Conservation (phyloP, 2,888 invertebrate genomes). For the Eutolmus rufibarbis region DNA sequence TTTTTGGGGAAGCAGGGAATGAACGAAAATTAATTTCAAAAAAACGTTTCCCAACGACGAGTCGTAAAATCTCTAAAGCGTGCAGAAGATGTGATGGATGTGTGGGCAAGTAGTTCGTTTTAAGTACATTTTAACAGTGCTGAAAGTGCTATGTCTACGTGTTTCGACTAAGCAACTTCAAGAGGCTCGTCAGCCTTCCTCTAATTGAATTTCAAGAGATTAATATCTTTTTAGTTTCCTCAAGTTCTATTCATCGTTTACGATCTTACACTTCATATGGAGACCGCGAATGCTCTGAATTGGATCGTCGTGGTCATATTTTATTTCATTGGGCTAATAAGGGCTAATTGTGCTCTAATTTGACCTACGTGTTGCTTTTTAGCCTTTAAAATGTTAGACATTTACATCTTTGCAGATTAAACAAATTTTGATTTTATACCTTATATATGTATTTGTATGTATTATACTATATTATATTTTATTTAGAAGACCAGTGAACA, state of each 20-base stretch:
- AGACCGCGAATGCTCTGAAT: background rate
- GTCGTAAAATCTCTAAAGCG: background rate
- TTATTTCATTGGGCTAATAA: background rate
- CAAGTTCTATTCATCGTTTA: background rate
- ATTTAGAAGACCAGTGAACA: too few relatives aligned
- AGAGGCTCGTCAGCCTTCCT: background rate
- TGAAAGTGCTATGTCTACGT: background rate
- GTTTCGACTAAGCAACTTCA: background rate
- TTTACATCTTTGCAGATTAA: background rate
- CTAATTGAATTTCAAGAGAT: background rate
- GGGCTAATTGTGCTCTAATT: background rate
- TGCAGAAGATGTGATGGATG: background rate
- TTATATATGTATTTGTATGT: too few relatives aligned
- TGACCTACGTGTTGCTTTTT: background rate
- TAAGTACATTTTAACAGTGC: background rate
- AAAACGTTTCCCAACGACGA: background rate
- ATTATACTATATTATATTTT: too few relatives aligned
- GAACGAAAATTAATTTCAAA: background rate
- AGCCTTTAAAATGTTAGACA: background rate
- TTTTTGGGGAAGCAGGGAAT: background rate
- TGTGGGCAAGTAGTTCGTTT: background rate
- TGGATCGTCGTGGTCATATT: background rate
- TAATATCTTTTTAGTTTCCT: background rate
- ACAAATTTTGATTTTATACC: background rate
- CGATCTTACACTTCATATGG: background rate